These are phyloP conservation scores for Dermolepida albohirtum DNA, from an alignment of 2,888 invertebrate genomes.

Conservation along the genomic window DNA sequence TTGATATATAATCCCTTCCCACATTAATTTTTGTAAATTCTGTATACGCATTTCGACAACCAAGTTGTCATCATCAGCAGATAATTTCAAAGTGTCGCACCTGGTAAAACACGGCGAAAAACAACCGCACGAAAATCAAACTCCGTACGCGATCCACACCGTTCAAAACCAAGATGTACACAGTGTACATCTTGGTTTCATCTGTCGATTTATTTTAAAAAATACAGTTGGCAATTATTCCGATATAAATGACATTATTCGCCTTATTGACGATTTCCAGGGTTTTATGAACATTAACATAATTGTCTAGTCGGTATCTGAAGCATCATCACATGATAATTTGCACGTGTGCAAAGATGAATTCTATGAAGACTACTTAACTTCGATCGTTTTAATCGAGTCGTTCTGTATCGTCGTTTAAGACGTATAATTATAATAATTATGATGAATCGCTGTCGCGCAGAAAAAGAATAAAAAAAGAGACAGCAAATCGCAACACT, in stretches of 20 bases:
- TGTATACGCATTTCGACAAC: no score
- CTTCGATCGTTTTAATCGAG: not conserved
- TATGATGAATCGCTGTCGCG: conserved; percentile 16
- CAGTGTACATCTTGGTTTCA: no score
- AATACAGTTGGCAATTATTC: not conserved
- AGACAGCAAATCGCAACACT: not conserved
- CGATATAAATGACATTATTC: not conserved
- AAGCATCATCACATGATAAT: conserved; percentile 6
- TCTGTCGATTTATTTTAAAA: no score
- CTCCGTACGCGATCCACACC: no score
- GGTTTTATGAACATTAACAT: not conserved
- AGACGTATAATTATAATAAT: conserved; percentile 18
- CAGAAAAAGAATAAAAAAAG: not conserved
- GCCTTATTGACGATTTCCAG: not conserved
- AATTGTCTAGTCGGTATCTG: conserved; percentile 16
- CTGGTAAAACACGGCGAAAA: no score
- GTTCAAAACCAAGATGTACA: no score
- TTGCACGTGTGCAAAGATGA: conserved; percentile 1
- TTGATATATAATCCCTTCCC: no score
- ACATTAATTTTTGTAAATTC: no score
- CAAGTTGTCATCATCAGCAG: no score
- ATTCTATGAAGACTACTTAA: not conserved
- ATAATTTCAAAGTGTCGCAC: no score
- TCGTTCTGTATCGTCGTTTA: not conserved
- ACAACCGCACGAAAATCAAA: no score